Evolutionary conservation across 2,888 invertebrate genomes (phyloP).

Genomic region (Melieria crassipennis): DNA sequence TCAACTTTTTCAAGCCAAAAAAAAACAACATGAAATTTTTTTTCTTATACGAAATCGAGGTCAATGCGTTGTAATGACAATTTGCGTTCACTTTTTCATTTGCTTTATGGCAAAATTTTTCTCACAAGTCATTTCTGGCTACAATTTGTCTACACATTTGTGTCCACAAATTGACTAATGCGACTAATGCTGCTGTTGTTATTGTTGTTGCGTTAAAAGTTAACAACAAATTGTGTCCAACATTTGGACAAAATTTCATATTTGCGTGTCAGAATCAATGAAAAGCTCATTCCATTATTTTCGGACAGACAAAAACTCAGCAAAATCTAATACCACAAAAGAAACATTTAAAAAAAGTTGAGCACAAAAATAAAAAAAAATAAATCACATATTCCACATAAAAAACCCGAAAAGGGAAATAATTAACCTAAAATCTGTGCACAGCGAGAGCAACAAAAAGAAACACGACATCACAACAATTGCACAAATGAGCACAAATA

Average conservation of each 20-base stretch:
- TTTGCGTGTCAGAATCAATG: slow-evolving; percentile 28
- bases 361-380: background rate
- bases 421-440: slow-evolving; percentile 23
- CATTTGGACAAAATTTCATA: slow-evolving; percentile 12
- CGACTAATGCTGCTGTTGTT: too few relatives aligned
- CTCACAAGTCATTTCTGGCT: background rate
- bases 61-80: slow-evolving; percentile 26
- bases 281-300: background rate
- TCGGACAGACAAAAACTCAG: background rate
- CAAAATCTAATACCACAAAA: background rate
- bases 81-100: background rate
- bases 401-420: slow-evolving; percentile 18
- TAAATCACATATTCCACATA: background rate
- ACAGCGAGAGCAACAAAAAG: background rate
- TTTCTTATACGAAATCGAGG: slow-evolving; percentile 20
- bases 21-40: background rate
- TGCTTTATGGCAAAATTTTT: background rate
- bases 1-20: slow-evolving; percentile 14
- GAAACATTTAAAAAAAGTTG: too few relatives aligned
- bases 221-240: background rate
- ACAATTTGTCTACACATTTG: background rate
- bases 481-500: slow-evolving; percentile 1
- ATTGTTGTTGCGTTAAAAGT: too few relatives aligned
- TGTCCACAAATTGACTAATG: too few relatives aligned
- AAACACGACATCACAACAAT: background rate